These are phyloP conservation scores for Gavialis gangeticus DNA, from an alignment of 2,113 vertebrate genomes.

Conservation along the genomic window DNA sequence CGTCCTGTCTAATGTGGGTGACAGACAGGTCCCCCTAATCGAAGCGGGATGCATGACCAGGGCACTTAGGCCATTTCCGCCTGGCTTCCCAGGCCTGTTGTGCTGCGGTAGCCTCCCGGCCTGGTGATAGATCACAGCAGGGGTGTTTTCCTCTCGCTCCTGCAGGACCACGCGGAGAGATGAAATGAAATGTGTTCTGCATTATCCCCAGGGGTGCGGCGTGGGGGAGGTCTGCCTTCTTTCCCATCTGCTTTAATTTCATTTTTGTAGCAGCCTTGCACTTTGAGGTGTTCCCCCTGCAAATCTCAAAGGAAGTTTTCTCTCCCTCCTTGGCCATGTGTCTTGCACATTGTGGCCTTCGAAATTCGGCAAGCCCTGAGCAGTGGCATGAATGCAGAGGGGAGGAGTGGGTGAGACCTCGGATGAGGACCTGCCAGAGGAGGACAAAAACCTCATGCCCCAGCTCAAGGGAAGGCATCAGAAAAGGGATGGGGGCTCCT, in stretches of 20 bases:
- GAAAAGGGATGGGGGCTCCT: not conserved
- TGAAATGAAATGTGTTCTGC: not conserved
- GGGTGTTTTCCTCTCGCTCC: not conserved
- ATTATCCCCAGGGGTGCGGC: not conserved
- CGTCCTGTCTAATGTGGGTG: fast-evolving
- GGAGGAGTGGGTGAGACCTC: not conserved
- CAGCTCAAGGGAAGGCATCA: not conserved
- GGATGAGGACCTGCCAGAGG: not conserved
- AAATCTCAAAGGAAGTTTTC: not conserved
- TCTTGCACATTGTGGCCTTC: not conserved
- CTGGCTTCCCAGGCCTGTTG: not conserved
- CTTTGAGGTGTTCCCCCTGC: not conserved
- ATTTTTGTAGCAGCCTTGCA: not conserved
- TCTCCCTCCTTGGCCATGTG: not conserved
- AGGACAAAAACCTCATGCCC: not conserved
- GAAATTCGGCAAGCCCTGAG: no score
- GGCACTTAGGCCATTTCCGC: not conserved
- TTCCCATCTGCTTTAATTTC: not conserved
- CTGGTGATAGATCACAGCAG: not conserved
- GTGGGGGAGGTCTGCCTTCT: not conserved
- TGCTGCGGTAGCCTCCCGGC: not conserved
- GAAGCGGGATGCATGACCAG: not conserved
- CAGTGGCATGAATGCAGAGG: not conserved
- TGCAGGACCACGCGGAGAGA: not conserved
- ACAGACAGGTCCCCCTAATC: not conserved